phyloP scores from a whole-genome alignment of 1,140 invertebrate species.

The Euura saliciscinereae region DNA sequence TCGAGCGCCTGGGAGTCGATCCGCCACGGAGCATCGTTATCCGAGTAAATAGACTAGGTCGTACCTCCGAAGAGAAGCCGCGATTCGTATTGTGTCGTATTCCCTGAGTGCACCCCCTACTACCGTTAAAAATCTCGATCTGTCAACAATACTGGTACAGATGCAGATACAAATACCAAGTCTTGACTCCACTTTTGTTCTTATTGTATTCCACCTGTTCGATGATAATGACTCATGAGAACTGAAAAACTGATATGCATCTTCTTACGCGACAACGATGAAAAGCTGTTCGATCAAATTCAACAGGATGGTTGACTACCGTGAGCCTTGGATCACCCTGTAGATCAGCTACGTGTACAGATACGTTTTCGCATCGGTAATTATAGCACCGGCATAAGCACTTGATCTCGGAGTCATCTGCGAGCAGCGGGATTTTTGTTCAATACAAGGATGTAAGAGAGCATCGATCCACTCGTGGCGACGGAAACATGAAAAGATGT shows the following conservation, averaged over 20 bases:
- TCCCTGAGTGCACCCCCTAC: background rate
- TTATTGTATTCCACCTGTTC: background rate
- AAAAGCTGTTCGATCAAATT: too few relatives aligned
- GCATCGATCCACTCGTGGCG: slow-evolving; percentile 35
- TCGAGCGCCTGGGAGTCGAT: slow-evolving; percentile 26
- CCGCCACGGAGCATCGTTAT: slow-evolving; percentile 49
- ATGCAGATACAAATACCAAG: background rate
- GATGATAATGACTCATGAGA: background rate
- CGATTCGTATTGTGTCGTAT: slow-evolving; percentile 41
- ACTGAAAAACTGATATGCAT: too few relatives aligned
- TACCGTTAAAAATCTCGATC: background rate
- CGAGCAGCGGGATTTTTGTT: background rate
- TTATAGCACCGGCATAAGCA: background rate
- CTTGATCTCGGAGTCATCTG: slow-evolving; percentile 1
- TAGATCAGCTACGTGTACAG: too few relatives aligned
- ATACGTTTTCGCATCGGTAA: background rate
- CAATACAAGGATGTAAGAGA: slow-evolving; percentile 11
- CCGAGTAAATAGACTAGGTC: slow-evolving; percentile 50
- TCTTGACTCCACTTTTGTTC: background rate
- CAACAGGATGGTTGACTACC: too few relatives aligned
- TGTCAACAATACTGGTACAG: background rate
- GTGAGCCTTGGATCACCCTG: too few relatives aligned
- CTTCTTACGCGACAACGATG: too few relatives aligned
- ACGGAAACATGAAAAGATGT: slow-evolving; percentile 32
- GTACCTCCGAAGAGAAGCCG: slow-evolving; percentile 46